Percentiles rank a stretch among this genome's conserved stretches.
Evolutionary conservation across 2,888 invertebrate species (phyloP).

Genomic region (Plagodis dolabraria): DNA sequence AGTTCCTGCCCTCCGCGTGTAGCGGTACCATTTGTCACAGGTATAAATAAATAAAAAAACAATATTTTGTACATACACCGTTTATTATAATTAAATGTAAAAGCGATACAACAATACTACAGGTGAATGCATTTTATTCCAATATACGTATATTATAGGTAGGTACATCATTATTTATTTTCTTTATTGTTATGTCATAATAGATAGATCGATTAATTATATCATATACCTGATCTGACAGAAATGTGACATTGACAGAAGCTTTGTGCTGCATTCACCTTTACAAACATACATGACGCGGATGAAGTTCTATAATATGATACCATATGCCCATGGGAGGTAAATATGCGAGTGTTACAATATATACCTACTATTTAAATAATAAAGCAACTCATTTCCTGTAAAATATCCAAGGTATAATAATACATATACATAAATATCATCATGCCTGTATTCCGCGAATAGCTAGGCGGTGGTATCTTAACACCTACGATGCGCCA

Average conservation of each 20-base stretch:
- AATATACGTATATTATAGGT: conserved; percentile 1
- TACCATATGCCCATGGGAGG: conserved; percentile 33
- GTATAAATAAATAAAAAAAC: conserved; percentile 22
- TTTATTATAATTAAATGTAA: conserved; percentile 66
- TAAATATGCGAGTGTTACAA: conserved; percentile 42
- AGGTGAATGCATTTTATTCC: conserved; percentile 51
- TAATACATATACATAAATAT: too few species aligned
- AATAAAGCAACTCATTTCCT: conserved; percentile 44
- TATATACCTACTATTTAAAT: conserved; percentile 27
- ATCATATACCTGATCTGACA: background rate
- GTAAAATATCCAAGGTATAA: background rate
- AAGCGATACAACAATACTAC: conserved; percentile 65
- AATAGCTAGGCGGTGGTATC: too few species aligned
- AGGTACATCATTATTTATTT: conserved; percentile 1
- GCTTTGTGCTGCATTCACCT: conserved; percentile 46
- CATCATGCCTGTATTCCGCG: too few species aligned
- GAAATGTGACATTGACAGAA: background rate
- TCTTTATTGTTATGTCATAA: conserved; percentile 1
- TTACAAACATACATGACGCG: conserved; percentile 42
- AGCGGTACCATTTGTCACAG: too few species aligned
- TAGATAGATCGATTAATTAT: background rate
- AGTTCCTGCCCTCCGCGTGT: too few species aligned
- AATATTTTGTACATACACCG: conserved; percentile 60
- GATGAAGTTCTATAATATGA: conserved; percentile 22
- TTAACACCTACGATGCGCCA: too few species aligned